Percentiles rank a stretch among this genome's conserved stretches.
These are phyloP conservation scores for Mechanitis mazaeus DNA, from an alignment of 2,888 invertebrate species.

Conservation along the genomic window DNA sequence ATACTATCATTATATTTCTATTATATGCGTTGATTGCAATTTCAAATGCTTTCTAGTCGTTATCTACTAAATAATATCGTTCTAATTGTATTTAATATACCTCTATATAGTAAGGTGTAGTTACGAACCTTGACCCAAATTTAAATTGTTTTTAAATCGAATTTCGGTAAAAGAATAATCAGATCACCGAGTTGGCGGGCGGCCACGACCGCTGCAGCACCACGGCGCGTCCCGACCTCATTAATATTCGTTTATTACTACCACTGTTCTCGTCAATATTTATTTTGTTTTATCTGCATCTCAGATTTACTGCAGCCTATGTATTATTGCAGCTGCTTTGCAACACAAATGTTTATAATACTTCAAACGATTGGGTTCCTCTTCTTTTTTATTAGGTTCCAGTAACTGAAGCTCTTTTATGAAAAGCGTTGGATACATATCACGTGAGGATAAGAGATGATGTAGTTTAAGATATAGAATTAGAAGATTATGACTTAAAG, in stretches of 20 bases:
- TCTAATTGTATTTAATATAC: no score
- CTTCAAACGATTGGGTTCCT: neutral
- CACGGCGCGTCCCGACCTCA: conserved; percentile 42
- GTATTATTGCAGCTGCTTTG: conserved; percentile 2
- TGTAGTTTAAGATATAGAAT: no score
- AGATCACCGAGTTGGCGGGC: conserved; percentile 47
- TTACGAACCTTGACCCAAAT: conserved; percentile 21
- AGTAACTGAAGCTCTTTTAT: neutral
- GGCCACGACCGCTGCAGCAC: conserved; percentile 46
- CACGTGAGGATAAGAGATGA: no score
- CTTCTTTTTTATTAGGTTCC: neutral
- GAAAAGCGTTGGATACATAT: no score
- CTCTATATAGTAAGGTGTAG: neutral
- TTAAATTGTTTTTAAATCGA: conserved; percentile 27
- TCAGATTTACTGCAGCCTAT: conserved; percentile 6
- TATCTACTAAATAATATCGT: no score
- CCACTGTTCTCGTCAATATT: conserved; percentile 25
- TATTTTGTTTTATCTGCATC: conserved; percentile 19
- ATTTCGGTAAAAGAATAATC: conserved; percentile 29
- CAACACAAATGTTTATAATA: neutral
- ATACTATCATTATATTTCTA: no score
- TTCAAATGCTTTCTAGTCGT: no score
- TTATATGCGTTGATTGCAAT: no score
- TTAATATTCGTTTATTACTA: conserved; percentile 50
- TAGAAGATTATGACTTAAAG: neutral